Base-by-base conservation (phyloP, 1,140 invertebrate genomes). In the Nomia melanderi region DNA sequence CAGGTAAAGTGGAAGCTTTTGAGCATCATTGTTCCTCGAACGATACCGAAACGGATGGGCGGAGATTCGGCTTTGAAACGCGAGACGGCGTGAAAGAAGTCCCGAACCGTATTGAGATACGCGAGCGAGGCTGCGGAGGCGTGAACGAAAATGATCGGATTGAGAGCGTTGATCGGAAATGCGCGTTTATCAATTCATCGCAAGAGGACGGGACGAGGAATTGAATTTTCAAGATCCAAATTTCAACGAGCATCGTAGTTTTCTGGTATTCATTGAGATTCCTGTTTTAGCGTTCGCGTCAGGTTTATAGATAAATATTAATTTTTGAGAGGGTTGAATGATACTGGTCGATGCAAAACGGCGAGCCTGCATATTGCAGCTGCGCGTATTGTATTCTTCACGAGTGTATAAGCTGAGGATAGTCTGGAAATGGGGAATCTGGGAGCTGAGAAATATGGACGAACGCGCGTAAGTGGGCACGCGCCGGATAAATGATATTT, bases 401-500 rank as follows among this genome's bases (percentile, higher is more conserved):
- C 5, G 17, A n/a, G 1, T 8, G 23, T 6, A 8, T 56, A 29
- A 39, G 12, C 33, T 33, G 33, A 39, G 50, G 6, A 27, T 44
- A 23, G n/a, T 39, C 36, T 7, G 20, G 27, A 25, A 17, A 31
- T 8, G 20, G 31, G 2, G 39, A 60, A 23, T n/a, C 41, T 20
- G 25, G 9, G 17, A 11, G 25, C 12, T 5, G n/a, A 25, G 60
- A 70, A 29, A 7, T 11, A 44, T n/a, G 54, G n/a, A 33, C 41
- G 33, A 44, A 70, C 27, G 3, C 11, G 67, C 57, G 67, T 23
- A 44, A 60, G 11, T 20, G 20, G 36, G 11, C 25, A 59, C 36
- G 67, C 44, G 29, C 11, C 36, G 27, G 54, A 44, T 44, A 41
- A 69, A 56, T 25, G 50, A 69, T 69, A 69, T 69, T 56, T 57